Percentiles rank a stretch among this genome's conserved stretches.
Conservation (phyloP, 2,888 invertebrate species). For the Ypsolopha scabrella region DNA sequence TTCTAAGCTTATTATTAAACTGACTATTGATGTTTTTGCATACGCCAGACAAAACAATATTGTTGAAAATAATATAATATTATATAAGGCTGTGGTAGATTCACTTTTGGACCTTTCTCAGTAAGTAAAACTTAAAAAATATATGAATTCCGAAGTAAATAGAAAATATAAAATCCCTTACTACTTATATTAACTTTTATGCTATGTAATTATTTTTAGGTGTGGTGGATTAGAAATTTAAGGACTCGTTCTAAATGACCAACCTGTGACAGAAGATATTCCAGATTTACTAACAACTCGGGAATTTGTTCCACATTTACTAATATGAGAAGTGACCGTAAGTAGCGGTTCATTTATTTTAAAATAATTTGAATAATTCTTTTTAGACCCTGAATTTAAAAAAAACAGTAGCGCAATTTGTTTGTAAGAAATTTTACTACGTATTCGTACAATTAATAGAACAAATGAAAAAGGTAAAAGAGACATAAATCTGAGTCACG, state of each 20-base stretch:
- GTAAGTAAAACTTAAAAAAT: not conserved
- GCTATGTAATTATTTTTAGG: not conserved
- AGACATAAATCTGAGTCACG: too few species aligned
- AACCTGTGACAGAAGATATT: not conserved
- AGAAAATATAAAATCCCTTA: too few species aligned
- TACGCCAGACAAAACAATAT: not conserved
- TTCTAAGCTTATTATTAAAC: not conserved
- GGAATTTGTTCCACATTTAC: conserved; percentile 5
- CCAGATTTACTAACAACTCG: not conserved
- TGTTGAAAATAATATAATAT: not conserved
- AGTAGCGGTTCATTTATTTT: not conserved
- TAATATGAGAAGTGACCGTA: conserved; percentile 1
- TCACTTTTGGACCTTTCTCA: not conserved
- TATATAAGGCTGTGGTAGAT: not conserved
- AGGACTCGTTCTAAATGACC: not conserved
- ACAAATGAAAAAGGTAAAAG: too few species aligned
- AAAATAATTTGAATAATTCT: too few species aligned
- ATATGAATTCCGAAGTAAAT: too few species aligned
- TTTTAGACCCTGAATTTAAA: too few species aligned
- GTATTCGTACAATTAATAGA: too few species aligned
- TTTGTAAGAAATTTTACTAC: too few species aligned
- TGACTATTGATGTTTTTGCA: conserved; percentile 1
- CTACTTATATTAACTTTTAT: too few species aligned
- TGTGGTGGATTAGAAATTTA: conserved; percentile 4
- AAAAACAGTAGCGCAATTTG: too few species aligned